Base-by-base conservation (phyloP, 1,140 invertebrate species). In the Lordiphosa collinella region DNA sequence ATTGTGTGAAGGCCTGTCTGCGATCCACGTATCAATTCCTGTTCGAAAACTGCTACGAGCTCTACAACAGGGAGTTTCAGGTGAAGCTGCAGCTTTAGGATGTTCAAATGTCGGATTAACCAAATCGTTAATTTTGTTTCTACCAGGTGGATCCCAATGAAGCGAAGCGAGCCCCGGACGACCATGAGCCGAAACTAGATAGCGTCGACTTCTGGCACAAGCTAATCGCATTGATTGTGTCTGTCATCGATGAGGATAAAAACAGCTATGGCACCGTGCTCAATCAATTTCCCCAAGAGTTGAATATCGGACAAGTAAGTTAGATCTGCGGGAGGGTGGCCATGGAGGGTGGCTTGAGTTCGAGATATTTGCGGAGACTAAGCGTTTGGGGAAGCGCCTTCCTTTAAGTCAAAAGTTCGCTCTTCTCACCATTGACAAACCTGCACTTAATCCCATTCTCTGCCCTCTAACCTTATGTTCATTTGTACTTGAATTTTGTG, bases 181-280 rank as follows among this genome's bases (percentile, higher is more conserved):
- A 98, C 72, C 94, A 95, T 72, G 97, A 96, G 1, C 96, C 97
- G 2, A 92, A 95, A 56, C 89, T 97, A 75, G 96, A 98, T 71
- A 97, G 95, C 54, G 93, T 99, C 9, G 97, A 99, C 88, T 99
- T 99, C 90, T 99, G 98, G 98, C 97, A 99, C 90, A 99, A 99
- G 80, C 91, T 99, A 25, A 98, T 99, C 67, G 97, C 97, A 9
- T 92, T 99, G 35, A 98, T 99, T 63, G 97, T 99, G 10, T 98
- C 97, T 54, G 97, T 99, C 32, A 99, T 99, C 88, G 98, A 99
- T 89, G 98, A 99, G 89, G 98, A 99, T 89, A 95, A 95, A 76
- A 99, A 98, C 89, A 98, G 96, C 89, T 99, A 99, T 89, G 97
- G 97, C 5, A 96, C 97, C n/a, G 98, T 99, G 29, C 91, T 99